Percentiles rank a stretch among this genome's conserved stretches.
These are phyloP conservation scores for Peromyscus attwateri DNA, from an alignment of 2,797 vertebrate genomes.

Conservation along the genomic window DNA sequence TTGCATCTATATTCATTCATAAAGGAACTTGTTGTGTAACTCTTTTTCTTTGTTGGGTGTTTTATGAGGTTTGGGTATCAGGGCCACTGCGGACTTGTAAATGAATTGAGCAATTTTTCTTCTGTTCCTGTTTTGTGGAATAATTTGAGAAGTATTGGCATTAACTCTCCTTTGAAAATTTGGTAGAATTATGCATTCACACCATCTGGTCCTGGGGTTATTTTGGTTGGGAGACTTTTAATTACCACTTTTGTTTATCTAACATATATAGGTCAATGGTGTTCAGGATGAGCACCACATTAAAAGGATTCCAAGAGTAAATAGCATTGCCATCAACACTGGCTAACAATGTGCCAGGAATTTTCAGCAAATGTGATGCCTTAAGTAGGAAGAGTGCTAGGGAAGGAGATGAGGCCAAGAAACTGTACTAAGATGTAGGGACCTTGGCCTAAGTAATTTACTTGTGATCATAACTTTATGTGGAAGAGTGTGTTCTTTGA, in stretches of 20 bases:
- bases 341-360: slow-evolving; percentile 3
- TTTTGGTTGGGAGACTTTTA: background rate
- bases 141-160: background rate
- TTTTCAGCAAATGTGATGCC: slow-evolving; percentile 16
- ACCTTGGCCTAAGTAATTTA: background rate
- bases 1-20: background rate
- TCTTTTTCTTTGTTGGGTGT: background rate
- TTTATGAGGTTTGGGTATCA: background rate
- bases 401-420: background rate
- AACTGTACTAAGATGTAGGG: background rate
- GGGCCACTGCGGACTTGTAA: background rate
- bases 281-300: background rate
- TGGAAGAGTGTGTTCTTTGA: background rate
- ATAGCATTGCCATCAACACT: background rate
- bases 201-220: background rate
- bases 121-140: background rate
- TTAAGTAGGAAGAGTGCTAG: background rate
- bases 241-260: background rate
- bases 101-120: background rate
- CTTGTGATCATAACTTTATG: background rate
- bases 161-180: background rate
- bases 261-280: background rate
- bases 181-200: background rate
- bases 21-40: background rate
- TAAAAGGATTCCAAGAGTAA: background rate